Conservation (phyloP, 2,797 vertebrate species). For the Anisognathus igniventris region DNA sequence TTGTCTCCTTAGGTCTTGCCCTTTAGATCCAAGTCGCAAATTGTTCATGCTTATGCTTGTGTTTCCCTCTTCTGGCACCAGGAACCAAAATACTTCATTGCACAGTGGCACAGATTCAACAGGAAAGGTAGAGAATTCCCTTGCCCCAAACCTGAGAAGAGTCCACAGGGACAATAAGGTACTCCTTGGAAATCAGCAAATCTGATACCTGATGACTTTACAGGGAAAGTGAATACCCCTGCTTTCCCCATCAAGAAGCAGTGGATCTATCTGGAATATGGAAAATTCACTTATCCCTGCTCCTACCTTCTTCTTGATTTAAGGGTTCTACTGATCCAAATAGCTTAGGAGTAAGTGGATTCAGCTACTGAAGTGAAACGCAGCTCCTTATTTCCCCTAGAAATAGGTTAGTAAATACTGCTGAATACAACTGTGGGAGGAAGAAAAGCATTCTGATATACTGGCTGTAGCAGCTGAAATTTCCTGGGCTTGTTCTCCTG, state of each 20-base stretch:
- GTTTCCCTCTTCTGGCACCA: neutral
- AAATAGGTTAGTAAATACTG: conserved; percentile 7
- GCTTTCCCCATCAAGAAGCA: neutral
- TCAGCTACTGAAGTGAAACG: neutral
- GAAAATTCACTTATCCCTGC: neutral
- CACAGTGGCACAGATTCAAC: neutral
- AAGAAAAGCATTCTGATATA: conserved; percentile 25
- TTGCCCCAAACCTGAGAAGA: neutral
- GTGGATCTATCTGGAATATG: neutral
- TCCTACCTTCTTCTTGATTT: neutral
- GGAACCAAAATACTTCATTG: neutral
- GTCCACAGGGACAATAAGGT: neutral
- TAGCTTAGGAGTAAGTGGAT: neutral
- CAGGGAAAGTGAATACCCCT: neutral
- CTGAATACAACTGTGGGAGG: neutral
- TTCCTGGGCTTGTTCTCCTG: neutral
- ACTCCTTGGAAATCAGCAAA: neutral
- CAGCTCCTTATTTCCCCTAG: neutral
- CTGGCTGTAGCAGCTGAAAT: conserved; percentile 27
- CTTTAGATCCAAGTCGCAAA: neutral
- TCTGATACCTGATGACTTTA: neutral
- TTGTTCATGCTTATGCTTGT: neutral
- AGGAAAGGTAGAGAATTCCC: neutral
- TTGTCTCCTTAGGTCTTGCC: neutral
- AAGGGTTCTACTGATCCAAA: neutral